Conservation (phyloP, 2,113 vertebrate genomes). For the Leptocoma aspasia region DNA sequence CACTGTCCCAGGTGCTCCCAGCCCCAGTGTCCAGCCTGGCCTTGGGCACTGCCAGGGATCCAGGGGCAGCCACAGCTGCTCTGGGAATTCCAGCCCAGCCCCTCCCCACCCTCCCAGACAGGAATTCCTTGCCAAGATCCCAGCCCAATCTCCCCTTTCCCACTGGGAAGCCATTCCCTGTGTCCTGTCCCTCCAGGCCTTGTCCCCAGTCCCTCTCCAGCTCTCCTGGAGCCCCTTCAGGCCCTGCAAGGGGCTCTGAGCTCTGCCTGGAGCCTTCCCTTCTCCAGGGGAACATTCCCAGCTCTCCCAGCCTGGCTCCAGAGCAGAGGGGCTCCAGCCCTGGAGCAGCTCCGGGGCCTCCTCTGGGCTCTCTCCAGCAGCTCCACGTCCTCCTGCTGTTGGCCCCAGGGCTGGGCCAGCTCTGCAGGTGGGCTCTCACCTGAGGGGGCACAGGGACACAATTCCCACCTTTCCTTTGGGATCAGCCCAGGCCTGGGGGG, state of each 20-base stretch:
- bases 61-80: not conserved
- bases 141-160: not conserved
- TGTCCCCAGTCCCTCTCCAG: not conserved
- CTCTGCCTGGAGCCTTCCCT: not conserved
- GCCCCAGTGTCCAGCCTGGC: not conserved
- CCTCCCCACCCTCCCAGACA: not conserved
- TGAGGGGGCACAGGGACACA: not conserved
- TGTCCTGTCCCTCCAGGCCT: not conserved
- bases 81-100: not conserved
- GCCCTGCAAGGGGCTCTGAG: not conserved
- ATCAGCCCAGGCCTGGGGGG: not conserved
- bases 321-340: too few species aligned
- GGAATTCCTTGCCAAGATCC: not conserved
- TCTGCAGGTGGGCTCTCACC: not conserved
- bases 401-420: not conserved
- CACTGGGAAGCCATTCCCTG: not conserved
- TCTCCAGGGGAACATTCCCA: not conserved
- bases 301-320: not conserved
- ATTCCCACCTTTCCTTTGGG: not conserved
- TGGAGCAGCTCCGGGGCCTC: not conserved
- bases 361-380: not conserved
- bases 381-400: not conserved
- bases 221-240: not conserved
- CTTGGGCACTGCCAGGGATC: not conserved
- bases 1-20: fast-evolving